These are phyloP conservation scores for Knipowitschia caucasica DNA, from an alignment of 2,797 vertebrate genomes.

Conservation along the genomic window DNA sequence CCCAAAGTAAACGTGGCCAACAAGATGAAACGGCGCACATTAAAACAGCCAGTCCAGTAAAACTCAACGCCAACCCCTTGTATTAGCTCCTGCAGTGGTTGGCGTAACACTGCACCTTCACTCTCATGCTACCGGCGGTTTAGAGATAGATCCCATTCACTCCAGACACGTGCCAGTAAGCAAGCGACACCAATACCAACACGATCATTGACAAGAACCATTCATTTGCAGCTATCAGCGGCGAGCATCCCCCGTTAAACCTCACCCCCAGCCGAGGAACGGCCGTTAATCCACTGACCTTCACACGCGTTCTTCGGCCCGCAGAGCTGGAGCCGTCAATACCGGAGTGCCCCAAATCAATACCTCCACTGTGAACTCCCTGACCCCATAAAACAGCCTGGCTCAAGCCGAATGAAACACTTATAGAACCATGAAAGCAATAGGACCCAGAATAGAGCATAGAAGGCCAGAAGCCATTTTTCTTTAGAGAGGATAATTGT, in stretches of 20 bases:
- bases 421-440: not conserved
- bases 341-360: conserved; percentile 42
- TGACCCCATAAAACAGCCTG: conserved; percentile 17
- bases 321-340: conserved; percentile 43
- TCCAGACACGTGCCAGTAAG: not conserved
- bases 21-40: too few species aligned
- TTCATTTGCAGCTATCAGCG: conserved; percentile 42
- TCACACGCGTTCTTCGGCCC: conserved; percentile 43
- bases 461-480: not conserved
- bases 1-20: too few species aligned
- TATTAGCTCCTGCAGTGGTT: too few species aligned
- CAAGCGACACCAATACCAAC: conserved; percentile 45
- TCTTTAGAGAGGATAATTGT: conserved; percentile 11
- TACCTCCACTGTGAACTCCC: conserved; percentile 33
- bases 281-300: conserved; percentile 53
- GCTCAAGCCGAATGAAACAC: conserved; percentile 11
- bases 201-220: conserved; percentile 45
- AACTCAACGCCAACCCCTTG: too few species aligned
- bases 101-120: too few species aligned
- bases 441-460: not conserved
- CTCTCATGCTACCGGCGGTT: not conserved
- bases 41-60: too few species aligned
- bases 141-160: not conserved
- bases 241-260: conserved; percentile 15
- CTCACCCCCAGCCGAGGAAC: conserved; percentile 26